Conservation (phyloP, 2,797 vertebrate species). For the Sebastes oblongus region DNA sequence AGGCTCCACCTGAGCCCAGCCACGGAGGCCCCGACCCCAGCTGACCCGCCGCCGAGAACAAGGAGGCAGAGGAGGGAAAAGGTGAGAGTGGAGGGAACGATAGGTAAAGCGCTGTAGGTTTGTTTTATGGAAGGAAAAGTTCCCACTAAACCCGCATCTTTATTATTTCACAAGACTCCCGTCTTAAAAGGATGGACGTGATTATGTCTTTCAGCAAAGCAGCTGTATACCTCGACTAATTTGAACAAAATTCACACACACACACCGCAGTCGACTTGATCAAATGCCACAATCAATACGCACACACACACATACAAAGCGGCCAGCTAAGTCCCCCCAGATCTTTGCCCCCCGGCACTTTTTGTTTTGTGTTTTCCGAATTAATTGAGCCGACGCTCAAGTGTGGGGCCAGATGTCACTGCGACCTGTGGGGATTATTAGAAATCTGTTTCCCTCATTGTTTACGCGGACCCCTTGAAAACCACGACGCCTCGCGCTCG, state of each 20-base stretch:
- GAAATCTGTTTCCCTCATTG: constrained; percentile 81
- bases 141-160: constrained; percentile 31
- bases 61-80: constrained; percentile 56
- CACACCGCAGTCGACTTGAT: constrained; percentile 63
- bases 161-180: constrained; percentile 23
- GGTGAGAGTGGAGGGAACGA: constrained; percentile 38
- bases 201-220: constrained; percentile 21
- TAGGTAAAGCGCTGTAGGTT: background rate
- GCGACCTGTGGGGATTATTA: constrained; percentile 81
- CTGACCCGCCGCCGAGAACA: constrained; percentile 61
- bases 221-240: constrained; percentile 45
- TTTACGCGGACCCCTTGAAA: constrained; percentile 71
- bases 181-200: constrained; percentile 12
- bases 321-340: constrained; percentile 65
- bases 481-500: constrained; percentile 50
- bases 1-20: constrained; percentile 83
- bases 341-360: constrained; percentile 77
- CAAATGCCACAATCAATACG: constrained; percentile 72
- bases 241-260: constrained; percentile 44
- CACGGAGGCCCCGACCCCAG: constrained; percentile 74
- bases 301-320: constrained; percentile 56
- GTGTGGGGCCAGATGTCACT: constrained; percentile 80
- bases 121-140: background rate
- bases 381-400: constrained; percentile 79
- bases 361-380: constrained; percentile 81